Conservation (phyloP, 2,113 vertebrate species). For the Mesoclemmys tuberculata region DNA sequence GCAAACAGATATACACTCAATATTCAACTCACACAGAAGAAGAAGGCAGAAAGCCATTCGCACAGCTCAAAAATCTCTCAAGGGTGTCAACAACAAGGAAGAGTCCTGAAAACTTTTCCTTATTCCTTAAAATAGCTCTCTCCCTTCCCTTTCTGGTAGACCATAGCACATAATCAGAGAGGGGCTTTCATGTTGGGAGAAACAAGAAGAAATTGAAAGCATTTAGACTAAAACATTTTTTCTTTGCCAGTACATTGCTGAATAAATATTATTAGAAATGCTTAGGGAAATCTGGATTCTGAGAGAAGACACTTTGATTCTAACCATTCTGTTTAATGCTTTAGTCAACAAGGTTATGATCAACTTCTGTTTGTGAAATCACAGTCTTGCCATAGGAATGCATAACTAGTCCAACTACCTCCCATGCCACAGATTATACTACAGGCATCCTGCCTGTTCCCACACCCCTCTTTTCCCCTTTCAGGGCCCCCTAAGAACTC, state of each 20-base stretch:
- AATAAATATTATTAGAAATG: constrained; percentile 59
- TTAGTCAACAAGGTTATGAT: background rate
- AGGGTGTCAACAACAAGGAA: background rate
- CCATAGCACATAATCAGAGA: constrained; percentile 36
- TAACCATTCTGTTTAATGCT: constrained; percentile 9
- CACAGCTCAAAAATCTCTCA: background rate
- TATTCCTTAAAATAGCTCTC: constrained; percentile 49
- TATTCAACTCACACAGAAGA: background rate
- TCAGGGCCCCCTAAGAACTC: background rate
- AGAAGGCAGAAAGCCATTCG: accelerated
- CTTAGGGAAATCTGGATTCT: background rate
- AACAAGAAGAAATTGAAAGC: constrained; percentile 53
- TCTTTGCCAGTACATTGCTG: constrained; percentile 50
- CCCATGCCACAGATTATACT: background rate
- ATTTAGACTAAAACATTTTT: constrained; percentile 24
- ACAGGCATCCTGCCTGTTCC: background rate
- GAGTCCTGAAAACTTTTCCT: background rate
- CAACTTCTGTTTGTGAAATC: background rate
- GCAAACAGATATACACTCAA: accelerated
- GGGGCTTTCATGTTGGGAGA: constrained; percentile 46
- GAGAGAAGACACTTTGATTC: background rate
- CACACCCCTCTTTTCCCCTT: background rate
- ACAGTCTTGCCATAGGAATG: background rate
- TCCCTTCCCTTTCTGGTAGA: background rate
- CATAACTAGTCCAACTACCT: background rate